Conservation (phyloP, 2,888 invertebrate species). For the Polydesmus complanatus region DNA sequence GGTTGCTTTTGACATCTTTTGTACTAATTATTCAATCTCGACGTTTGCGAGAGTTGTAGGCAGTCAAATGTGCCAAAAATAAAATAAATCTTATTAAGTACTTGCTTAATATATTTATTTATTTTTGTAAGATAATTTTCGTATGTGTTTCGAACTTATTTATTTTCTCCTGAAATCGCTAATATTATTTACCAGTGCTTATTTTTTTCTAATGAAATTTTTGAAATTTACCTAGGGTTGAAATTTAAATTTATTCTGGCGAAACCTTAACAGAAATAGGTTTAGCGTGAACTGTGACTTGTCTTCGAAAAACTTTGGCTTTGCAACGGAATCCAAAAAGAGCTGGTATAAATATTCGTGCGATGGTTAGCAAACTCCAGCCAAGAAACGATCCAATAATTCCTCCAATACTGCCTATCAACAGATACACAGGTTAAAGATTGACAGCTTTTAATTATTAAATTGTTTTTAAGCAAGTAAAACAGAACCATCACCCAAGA, state of each 20-base stretch:
- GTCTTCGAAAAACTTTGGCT: not conserved
- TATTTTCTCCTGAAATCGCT: no score
- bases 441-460: not conserved
- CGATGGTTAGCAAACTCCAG: constrained; percentile 6
- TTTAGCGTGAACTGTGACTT: not conserved
- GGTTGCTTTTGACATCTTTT: not conserved
- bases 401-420: constrained; percentile 9
- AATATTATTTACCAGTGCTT: no score
- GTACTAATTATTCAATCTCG: not conserved
- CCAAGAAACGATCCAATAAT: constrained; percentile 13
- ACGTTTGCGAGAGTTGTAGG: not conserved
- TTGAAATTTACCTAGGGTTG: no score
- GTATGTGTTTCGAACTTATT: no score
- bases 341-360: not conserved
- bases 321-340: not conserved
- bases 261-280: not conserved
- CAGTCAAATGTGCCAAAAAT: not conserved
- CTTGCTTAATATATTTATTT: not conserved
- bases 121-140: no score
- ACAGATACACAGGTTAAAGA: not conserved
- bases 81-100: not conserved
- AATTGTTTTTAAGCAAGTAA: not conserved
- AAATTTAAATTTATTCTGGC: no score
- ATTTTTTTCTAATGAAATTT: no score
- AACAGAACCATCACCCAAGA: no score